These are phyloP conservation scores for Pogoniulus pusillus DNA, from an alignment of 2,797 vertebrate species.

Conservation along the genomic window DNA sequence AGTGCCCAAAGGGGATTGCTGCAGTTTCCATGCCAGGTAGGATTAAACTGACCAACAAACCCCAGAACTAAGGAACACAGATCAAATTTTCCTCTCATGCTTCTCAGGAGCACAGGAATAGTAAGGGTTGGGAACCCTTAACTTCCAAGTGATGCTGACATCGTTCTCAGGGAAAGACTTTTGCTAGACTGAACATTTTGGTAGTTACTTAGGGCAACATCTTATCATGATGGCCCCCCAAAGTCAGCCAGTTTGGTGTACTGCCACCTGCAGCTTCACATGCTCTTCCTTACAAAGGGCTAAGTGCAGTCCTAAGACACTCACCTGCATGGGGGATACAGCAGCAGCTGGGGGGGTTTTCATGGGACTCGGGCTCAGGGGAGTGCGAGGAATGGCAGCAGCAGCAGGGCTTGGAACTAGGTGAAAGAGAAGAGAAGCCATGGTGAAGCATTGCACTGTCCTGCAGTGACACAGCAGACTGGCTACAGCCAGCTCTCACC, in stretches of 20 bases:
- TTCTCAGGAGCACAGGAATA: background rate
- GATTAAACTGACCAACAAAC: background rate
- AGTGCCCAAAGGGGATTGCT: background rate
- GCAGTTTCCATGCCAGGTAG: background rate
- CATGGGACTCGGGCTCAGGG: conserved; percentile 95
- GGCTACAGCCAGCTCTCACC: background rate
- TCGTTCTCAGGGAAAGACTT: background rate
- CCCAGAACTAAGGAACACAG: background rate
- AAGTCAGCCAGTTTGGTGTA: background rate
- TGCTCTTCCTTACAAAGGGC: background rate
- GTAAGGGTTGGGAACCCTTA: background rate
- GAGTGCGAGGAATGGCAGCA: conserved; percentile 87
- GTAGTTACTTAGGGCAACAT: background rate
- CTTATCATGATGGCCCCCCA: background rate
- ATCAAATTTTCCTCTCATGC: background rate
- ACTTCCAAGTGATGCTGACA: background rate
- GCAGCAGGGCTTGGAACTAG: conserved; percentile 78
- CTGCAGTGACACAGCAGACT: background rate
- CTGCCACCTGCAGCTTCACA: background rate
- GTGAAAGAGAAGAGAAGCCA: background rate
- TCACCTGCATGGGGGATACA: conserved; percentile 94
- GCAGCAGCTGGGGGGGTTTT: conserved; percentile 95
- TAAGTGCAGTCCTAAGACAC: background rate
- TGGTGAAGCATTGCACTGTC: background rate
- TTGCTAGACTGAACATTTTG: background rate